A percentile compares a stretch with the other conserved stretches of the same genome.
These are phyloP conservation scores for Nasonia vitripennis DNA, from an alignment of 1,140 invertebrate genomes.

Conservation along the genomic window DNA sequence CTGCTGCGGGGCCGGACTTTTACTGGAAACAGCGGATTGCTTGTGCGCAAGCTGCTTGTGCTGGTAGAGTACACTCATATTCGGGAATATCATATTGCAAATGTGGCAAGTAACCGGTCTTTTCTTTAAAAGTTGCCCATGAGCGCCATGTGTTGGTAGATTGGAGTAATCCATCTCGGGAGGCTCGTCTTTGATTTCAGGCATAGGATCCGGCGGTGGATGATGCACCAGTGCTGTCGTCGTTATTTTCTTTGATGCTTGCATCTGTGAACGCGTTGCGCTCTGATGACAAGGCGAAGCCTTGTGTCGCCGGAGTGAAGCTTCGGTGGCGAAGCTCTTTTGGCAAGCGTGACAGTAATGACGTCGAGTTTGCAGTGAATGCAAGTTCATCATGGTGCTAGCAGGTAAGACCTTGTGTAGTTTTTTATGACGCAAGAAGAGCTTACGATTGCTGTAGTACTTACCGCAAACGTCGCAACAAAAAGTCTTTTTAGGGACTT, in stretches of 20 bases:
- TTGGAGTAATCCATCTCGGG: background rate
- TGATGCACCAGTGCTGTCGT: conserved; percentile 25
- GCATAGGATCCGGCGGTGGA: conserved; percentile 14
- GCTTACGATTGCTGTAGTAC: conserved; percentile 73
- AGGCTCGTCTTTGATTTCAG: conserved; percentile 41
- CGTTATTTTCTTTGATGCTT: conserved; percentile 32
- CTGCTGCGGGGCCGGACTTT: conserved; percentile 29
- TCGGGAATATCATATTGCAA: conserved; percentile 66
- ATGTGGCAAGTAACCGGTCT: conserved; percentile 67
- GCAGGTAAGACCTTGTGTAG: conserved; percentile 63
- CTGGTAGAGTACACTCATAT: conserved; percentile 68
- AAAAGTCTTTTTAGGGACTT: conserved; percentile 66
- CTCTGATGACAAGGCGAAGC: conserved; percentile 43
- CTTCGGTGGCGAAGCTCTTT: conserved; percentile 76
- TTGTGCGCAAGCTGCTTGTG: conserved; percentile 68
- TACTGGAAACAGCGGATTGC: conserved; percentile 43
- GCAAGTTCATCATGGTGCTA: conserved; percentile 55
- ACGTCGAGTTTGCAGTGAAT: conserved; percentile 64
- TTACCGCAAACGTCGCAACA: conserved; percentile 79
- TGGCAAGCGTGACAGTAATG: conserved; percentile 76
- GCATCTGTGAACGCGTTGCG: background rate
- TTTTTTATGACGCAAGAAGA: conserved; percentile 76
- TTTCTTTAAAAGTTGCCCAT: conserved; percentile 49
- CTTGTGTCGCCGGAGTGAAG: conserved; percentile 75
- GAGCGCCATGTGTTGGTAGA: too few relatives aligned